Evolutionary conservation across 1,140 invertebrate species (phyloP), one percentile per base, ranked within the genome.

Genomic region (Philotrypesis tridentata): DNA sequence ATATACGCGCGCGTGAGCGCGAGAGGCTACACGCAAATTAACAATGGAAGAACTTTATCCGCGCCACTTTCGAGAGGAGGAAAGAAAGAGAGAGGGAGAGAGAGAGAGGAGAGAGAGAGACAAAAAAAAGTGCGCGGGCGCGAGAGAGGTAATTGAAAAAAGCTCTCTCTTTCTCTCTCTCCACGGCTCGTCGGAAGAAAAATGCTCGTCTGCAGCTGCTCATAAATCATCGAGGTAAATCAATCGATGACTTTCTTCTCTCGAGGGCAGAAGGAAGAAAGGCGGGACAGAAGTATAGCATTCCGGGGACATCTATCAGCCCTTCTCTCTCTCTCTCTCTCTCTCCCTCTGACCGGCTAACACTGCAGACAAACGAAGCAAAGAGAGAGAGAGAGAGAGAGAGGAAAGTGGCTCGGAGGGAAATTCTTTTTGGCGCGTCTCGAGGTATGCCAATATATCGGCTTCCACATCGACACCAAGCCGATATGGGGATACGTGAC

Each of bases 361-460:
- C 61, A 70, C 55, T 67, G 76, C 79, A 65, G 61, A 65, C 25
- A 65, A 65, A 87, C 86, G 85, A 72, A 85, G 83, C 78, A 55
- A 68, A 86, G 79, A 82, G 83, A n/a, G n/a, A n/a, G n/a, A n/a
- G n/a, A n/a, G n/a, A n/a, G n/a, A n/a, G n/a, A n/a, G n/a, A n/a
- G n/a, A n/a, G 82, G 86, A 84, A 83, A 83, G 84, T 55, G 82
- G 80, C 74, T 79, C 33, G 75, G 61, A 76, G 61, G 82, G 87
- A 89, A 92, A 92, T 92, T 92, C 90, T 91, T 92, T 91, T 91
- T 89, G 87, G 48, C 48, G 40, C 40, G 48, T 55, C 84, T 88
- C 60, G 84, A 90, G 90, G 90, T 91, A 92, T 92, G 90, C 90
- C 90, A 91, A 92, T 91, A 92, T 92, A 91, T 92, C 88, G 90